Base-by-base conservation (phyloP, 35 echinoderm and acorn worm species). In the Lytechinus variegatus region DNA sequence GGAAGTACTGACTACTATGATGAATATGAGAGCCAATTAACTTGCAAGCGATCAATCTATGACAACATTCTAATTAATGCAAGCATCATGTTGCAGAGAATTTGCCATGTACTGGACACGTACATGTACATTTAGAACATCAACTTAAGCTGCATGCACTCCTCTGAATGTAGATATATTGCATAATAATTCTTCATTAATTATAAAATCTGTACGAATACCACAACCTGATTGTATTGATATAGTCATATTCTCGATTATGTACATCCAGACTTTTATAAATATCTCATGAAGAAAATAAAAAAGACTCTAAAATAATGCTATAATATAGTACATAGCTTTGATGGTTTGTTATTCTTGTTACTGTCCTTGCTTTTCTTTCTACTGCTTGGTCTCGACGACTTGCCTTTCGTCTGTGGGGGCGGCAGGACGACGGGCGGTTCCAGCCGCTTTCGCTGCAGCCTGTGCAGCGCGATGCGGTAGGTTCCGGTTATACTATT, bases 401-500 rank as follows among this genome's bases (percentile, higher is more conserved):
- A 86, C 21, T 60, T 94, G 44, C 90, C 86, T 52, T 95, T 95
- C 9, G 96, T 94, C n/a, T 94, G 91, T 28, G 95, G 92, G 12
- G 96, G 86, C 13, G 95, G 92, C 28, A 55, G 56, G 21, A 97
- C 94, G 2, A 95, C 94, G 2, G 96, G 95, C 54, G 97, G 95
- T 94, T 99, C 98, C 4, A 97, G 95, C 11, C 97, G 89, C 54
- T 99, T 99, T 55, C 96, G 87, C 92, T 99, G 98, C 91, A 97
- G 89, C 24, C 96, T 27, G 95, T 99, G 98, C 86, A 98, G 94
- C 24, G 96, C 95, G 87, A 98, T 98, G 33, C 98, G 89, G 93
- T 99, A 99, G 6, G 98, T 99, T 10, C 98, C 98, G 9, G 98
- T 99, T 51, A 99, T 99, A 55, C 98, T 98, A 95, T 97, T 97